phyloP scores from a whole-genome alignment of 2,113 vertebrate species.

The Mus pahari region DNA sequence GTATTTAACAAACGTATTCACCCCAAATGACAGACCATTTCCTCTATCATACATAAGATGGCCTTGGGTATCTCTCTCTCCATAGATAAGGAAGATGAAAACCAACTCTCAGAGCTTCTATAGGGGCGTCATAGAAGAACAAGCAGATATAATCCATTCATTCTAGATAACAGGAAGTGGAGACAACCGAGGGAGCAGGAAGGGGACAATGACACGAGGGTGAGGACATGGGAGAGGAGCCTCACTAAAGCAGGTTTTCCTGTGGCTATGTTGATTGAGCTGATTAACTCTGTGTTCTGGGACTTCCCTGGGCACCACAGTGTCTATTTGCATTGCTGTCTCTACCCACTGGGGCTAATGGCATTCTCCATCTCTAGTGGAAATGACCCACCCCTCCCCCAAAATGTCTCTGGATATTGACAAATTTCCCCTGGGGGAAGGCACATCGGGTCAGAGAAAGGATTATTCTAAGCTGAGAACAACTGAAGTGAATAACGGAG shows the following conservation, averaged over 20 bases:
- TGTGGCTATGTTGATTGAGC: accelerated
- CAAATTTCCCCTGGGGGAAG: no score
- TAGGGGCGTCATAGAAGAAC: no score
- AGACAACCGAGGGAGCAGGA: no score
- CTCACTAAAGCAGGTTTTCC: accelerated
- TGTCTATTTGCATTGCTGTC: no score
- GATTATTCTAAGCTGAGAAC: background rate
- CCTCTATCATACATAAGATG: no score
- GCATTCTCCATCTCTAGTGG: background rate
- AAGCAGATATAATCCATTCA: accelerated
- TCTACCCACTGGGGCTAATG: background rate
- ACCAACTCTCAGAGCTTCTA: background rate
- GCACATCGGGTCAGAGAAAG: background rate
- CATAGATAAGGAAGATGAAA: accelerated
- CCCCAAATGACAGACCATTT: background rate
- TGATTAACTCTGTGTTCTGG: accelerated
- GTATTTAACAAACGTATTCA: background rate
- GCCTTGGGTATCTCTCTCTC: no score
- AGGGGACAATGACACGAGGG: accelerated
- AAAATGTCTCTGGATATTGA: background rate
- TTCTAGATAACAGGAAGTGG: background rate
- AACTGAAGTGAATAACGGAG: no score
- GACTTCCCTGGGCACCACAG: background rate
- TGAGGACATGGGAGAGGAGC: accelerated
- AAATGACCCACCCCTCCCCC: background rate